Base-by-base conservation (phyloP, 2,113 vertebrate species). In the Nycticryphes semicollaris region DNA sequence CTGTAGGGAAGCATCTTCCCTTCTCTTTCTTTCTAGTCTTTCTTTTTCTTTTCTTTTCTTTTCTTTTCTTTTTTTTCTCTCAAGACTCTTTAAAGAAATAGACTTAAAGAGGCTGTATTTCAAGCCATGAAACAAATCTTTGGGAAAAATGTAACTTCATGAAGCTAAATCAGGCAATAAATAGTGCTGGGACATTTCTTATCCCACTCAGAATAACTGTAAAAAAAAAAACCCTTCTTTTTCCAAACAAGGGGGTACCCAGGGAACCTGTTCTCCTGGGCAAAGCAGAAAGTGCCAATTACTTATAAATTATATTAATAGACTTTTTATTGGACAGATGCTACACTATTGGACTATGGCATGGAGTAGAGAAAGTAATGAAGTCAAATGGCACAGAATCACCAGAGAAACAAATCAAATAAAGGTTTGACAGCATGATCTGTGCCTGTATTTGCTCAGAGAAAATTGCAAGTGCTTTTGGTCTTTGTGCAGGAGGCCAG, bases 361-460 rank as follows among this genome's bases (percentile, higher is more conserved):
- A n/a, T 25, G 69, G 87, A 69, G 28, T 69, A 95, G 63, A 69
- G 63, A 88, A 94, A 83, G 56, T 78, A 87, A 91, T 67, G 87
- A 94, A 96, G 51, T 93, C 27, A 90, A 96, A 86, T 1, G 5
- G 39, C 57, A 43, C 56, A 75, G 64, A 81, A 47, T 60, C 66
- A 82, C 88, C 78, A 69, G 92, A 77, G 72, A 88, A 91, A 85
- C 86, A 84, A 93, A 89, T 92, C 76, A 91, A 93, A 84, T 92
- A 90, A 86, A n/a, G 18, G 13, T 72, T 59, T 87, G 87, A 93
- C 89, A 94, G 81, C 50, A 24, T 45, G 79, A 66, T 92, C 85
- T 94, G 72, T 51, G 4, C 70, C 85, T 83, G 27, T 51, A 39
- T 92, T 93, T 94, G 82, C 57, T 94, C 86, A 28, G 69, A 91